Conservation (phyloP, 2,113 vertebrate genomes). For the Nyctereutes procyonoides region DNA sequence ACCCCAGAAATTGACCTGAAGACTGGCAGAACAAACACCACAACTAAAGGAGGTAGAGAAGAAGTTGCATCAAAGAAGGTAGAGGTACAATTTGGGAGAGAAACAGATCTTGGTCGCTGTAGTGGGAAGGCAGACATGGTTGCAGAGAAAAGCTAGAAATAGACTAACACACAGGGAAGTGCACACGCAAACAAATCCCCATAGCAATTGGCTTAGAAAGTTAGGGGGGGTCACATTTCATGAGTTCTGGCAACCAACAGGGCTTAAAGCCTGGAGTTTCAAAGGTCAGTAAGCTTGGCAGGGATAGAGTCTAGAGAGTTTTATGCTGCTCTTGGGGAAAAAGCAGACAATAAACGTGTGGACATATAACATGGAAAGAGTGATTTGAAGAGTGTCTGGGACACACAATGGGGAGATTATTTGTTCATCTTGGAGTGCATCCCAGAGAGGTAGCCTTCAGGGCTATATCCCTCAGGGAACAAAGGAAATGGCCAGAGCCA, state of each 20-base stretch:
- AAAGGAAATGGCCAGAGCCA: neutral
- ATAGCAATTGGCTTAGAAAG: neutral
- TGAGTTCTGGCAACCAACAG: neutral
- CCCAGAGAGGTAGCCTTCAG: neutral
- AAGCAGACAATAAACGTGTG: neutral
- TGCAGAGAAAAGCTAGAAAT: neutral
- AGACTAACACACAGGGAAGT: neutral
- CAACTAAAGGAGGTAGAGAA: neutral
- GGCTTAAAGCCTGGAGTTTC: neutral
- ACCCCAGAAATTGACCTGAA: neutral
- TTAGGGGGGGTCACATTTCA: neutral
- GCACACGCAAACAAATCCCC: neutral
- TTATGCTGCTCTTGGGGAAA: neutral
- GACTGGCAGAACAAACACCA: neutral
- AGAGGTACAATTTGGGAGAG: neutral
- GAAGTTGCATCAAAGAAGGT: neutral
- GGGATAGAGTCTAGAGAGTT: neutral
- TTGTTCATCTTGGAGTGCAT: neutral
- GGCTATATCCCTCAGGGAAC: neutral
- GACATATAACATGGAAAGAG: neutral
- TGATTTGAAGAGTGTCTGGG: neutral
- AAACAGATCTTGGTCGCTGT: neutral
- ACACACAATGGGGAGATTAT: neutral
- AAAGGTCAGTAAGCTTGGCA: neutral
- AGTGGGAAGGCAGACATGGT: neutral